A percentile compares a stretch with the other conserved stretches of the same genome.
Conservation (phyloP, 2,113 vertebrate genomes). For the Poicephalus gulielmi region DNA sequence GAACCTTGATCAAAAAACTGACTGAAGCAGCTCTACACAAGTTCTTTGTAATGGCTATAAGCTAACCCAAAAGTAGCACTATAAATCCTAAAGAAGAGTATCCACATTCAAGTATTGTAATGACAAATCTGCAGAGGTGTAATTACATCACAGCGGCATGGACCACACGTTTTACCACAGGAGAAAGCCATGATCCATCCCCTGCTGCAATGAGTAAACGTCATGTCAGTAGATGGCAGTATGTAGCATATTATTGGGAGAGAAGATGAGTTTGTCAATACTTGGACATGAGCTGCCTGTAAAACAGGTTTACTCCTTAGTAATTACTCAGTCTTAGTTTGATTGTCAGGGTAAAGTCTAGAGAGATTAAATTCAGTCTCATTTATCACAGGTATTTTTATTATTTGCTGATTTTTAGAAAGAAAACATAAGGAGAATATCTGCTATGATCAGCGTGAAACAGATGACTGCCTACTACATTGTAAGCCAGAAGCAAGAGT, state of each 20-base stretch:
- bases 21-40: background rate
- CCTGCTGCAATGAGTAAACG: background rate
- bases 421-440: background rate
- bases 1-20: background rate
- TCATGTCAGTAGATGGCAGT: background rate
- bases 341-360: background rate
- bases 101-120: background rate
- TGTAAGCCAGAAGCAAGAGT: background rate
- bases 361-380: background rate
- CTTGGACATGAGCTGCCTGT: background rate
- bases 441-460: background rate
- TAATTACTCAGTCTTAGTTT: background rate
- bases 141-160: background rate
- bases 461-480: background rate
- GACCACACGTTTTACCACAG: background rate
- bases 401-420: background rate
- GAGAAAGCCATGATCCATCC: background rate
- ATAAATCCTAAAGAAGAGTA: background rate
- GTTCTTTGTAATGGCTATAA: background rate
- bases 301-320: background rate
- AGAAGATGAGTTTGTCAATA: background rate
- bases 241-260: background rate
- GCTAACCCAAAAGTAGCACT: background rate
- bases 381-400: background rate
- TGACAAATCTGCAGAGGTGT: background rate